Conservation (phyloP, 2,113 vertebrate species). For the Rhinichthys klamathensis region DNA sequence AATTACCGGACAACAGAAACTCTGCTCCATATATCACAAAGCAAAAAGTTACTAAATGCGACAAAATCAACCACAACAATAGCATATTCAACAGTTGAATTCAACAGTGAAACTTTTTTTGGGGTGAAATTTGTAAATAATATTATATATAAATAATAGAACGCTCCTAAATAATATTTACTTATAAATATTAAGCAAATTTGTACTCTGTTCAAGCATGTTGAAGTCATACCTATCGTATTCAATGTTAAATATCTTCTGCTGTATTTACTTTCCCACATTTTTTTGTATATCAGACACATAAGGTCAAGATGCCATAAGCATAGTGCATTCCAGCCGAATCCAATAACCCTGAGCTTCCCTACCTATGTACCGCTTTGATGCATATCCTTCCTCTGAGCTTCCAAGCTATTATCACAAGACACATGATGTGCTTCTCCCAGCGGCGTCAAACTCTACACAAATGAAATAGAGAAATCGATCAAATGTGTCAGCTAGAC, state of each 20-base stretch:
- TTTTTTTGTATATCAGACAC: conserved; percentile 49
- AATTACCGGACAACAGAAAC: too few species aligned
- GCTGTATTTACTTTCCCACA: not conserved
- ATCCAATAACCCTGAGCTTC: conserved; percentile 53
- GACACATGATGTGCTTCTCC: conserved; percentile 23
- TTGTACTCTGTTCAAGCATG: not conserved
- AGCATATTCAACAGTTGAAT: not conserved
- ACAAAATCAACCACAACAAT: not conserved
- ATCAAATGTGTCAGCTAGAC: conserved; percentile 26
- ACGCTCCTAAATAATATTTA: not conserved
- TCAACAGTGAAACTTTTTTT: not conserved
- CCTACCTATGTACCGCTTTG: not conserved
- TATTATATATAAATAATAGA: not conserved
- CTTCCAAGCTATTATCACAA: conserved; percentile 23
- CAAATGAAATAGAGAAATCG: conserved; percentile 32
- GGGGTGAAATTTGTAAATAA: too few species aligned
- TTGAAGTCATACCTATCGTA: not conserved
- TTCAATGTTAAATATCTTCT: not conserved
- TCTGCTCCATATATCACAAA: not conserved
- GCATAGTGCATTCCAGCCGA: conserved; percentile 53
- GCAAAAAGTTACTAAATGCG: not conserved
- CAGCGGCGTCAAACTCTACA: conserved; percentile 13
- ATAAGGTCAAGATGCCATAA: conserved; percentile 68
- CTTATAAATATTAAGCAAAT: not conserved
- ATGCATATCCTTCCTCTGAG: conserved; percentile 22